phyloP scores from a whole-genome alignment of 2,888 invertebrate genomes.

The Colletes collaris region DNA sequence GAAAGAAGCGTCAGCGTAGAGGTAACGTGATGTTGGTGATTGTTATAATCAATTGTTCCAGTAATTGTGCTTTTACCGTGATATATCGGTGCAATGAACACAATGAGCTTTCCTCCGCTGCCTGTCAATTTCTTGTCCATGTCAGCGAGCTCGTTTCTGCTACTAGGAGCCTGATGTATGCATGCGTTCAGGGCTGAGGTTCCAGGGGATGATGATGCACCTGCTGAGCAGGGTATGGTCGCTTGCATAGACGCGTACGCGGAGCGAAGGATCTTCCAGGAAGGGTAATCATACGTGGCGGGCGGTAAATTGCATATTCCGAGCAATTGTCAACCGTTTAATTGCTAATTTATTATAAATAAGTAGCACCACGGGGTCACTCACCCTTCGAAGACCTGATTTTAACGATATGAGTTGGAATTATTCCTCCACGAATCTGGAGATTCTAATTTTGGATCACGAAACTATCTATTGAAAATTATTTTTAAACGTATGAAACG shows the following conservation, averaged over 20 bases:
- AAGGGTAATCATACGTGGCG: neutral
- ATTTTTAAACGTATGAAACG: no score
- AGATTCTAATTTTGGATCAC: no score
- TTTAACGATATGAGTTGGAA: no score
- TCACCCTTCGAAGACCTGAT: neutral
- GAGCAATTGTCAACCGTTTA: neutral
- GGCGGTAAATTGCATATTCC: neutral
- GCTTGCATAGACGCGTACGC: neutral
- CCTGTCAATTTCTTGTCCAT: neutral
- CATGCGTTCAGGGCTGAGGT: slow-evolving; percentile 5
- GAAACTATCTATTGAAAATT: no score
- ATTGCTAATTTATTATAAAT: neutral
- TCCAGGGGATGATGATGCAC: slow-evolving; percentile 3
- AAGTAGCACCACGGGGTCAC: neutral
- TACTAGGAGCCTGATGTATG: slow-evolving; percentile 7
- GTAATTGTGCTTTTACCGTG: no score
- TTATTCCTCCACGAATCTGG: no score
- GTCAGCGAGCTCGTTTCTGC: neutral
- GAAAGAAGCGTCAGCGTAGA: no score
- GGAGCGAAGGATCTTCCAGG: neutral
- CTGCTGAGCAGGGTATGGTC: slow-evolving; percentile 4
- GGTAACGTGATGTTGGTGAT: no score
- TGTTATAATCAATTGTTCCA: no score
- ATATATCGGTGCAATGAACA: no score
- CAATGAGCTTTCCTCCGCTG: neutral